Conservation (phyloP, 2,113 vertebrate genomes). For the Bambusicola thoracicus region DNA sequence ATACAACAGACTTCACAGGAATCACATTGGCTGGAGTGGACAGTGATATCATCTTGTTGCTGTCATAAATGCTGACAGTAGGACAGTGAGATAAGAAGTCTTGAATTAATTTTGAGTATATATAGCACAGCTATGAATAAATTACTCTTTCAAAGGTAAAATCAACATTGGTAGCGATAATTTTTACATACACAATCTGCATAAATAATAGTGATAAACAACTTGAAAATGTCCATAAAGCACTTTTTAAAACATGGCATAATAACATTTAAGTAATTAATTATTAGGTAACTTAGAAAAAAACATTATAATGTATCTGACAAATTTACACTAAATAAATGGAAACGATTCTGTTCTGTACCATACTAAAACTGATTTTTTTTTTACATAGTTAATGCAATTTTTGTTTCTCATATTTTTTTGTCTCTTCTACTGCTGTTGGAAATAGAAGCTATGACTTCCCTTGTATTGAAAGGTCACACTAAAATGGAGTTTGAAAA, state of each 20-base stretch:
- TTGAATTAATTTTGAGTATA: not conserved
- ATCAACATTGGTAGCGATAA: not conserved
- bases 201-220: not conserved
- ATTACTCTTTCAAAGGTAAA: not conserved
- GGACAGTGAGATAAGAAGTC: not conserved
- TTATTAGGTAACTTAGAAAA: fast-evolving
- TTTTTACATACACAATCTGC: not conserved
- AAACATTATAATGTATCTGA: not conserved
- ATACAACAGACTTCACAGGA: no score
- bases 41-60: no score
- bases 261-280: not conserved
- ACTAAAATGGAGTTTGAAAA: not conserved
- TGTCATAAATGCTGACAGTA: not conserved
- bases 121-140: not conserved
- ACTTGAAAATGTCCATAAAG: not conserved
- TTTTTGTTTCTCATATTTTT: not conserved
- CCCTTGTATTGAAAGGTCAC: not conserved
- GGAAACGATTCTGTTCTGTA: not conserved
- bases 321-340: not conserved
- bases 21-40: no score
- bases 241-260: not conserved
- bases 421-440: not conserved
- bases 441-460: not conserved
- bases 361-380: not conserved
- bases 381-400: not conserved